A percentile compares a stretch with the other conserved stretches of the same genome.
phyloP scores from a whole-genome alignment of 2,113 vertebrate species.

The Mixornis gularis region DNA sequence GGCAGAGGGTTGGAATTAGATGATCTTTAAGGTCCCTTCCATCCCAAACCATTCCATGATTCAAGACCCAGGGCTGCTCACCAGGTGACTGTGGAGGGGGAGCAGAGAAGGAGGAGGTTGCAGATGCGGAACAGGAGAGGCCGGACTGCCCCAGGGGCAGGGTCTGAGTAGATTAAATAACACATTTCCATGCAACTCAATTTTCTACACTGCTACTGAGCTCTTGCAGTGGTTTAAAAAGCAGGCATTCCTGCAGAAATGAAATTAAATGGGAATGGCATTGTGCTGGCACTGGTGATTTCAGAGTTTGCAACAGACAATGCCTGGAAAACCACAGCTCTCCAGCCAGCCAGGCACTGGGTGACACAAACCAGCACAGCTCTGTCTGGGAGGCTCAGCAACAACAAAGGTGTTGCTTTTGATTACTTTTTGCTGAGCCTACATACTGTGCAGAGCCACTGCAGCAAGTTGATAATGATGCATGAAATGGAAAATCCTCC shows the following conservation, averaged over 20 bases:
- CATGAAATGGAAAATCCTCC: constrained; percentile 26
- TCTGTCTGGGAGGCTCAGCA: background rate
- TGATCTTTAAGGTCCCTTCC: background rate
- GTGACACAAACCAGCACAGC: background rate
- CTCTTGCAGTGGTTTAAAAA: background rate
- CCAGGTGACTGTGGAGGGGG: background rate
- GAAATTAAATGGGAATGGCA: background rate
- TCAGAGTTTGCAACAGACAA: background rate
- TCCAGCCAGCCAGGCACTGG: background rate
- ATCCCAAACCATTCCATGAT: background rate
- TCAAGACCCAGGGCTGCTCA: background rate
- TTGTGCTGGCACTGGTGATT: background rate
- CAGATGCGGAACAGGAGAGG: background rate
- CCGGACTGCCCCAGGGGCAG: background rate
- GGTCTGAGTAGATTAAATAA: background rate
- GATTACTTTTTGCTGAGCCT: constrained; percentile 40
- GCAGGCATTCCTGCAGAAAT: background rate
- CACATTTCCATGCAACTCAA: background rate
- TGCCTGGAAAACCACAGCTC: background rate
- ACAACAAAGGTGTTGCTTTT: background rate
- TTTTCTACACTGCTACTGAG: background rate
- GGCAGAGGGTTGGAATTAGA: background rate
- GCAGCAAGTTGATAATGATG: constrained; percentile 21
- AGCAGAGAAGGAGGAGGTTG: background rate
- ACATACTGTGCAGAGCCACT: background rate